Conservation (phyloP, 1,140 invertebrate species). For the Trinorchestia longiramus region DNA sequence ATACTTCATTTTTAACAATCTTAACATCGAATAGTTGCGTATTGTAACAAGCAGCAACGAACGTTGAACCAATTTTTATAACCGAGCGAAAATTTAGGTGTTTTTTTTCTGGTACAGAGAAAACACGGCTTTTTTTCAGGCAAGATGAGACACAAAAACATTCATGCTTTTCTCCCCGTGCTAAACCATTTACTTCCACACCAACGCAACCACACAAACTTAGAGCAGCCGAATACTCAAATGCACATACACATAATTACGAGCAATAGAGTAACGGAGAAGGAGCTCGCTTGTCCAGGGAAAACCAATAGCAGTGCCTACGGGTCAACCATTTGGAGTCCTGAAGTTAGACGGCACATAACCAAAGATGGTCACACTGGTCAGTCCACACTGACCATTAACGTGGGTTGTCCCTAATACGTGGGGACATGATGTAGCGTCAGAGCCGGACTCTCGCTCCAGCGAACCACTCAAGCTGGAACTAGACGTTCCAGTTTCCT, state of each 20-base stretch:
- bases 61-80: not conserved
- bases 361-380: slow-evolving; percentile 30
- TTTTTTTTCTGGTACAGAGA: not conserved
- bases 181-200: not conserved
- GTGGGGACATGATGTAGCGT: not conserved
- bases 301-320: not conserved
- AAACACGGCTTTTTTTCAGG: too few relatives aligned
- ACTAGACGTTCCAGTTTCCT: not conserved
- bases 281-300: not conserved
- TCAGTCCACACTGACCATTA: slow-evolving; percentile 11
- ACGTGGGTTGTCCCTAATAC: not conserved
- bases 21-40: too few relatives aligned
- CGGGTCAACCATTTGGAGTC: not conserved
- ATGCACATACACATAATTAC: not conserved
- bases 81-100: not conserved
- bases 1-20: too few relatives aligned
- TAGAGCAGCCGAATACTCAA: not conserved
- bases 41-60: too few relatives aligned
- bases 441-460: slow-evolving; percentile 30
- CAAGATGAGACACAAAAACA: not conserved
- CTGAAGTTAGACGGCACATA: not conserved
- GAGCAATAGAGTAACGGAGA: not conserved
- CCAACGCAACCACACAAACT: not conserved
- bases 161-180: not conserved
- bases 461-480: not conserved